A percentile compares a stretch with the other conserved stretches of the same genome.
Conservation (phyloP, 2,113 vertebrate genomes). For the Solea senegalensis region DNA sequence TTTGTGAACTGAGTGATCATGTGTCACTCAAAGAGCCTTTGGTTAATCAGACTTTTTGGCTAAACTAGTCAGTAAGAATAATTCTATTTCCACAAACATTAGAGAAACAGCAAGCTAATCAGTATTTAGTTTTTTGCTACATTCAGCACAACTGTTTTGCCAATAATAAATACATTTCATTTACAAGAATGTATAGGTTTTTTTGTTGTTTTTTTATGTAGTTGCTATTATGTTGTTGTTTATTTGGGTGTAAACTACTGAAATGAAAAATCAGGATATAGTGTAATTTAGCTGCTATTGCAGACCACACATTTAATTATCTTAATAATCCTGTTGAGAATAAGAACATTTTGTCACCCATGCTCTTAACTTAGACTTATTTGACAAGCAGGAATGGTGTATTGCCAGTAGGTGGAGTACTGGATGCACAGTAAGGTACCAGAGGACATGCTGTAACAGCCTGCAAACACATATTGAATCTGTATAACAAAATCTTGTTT, state of each 20-base stretch:
- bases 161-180: not conserved
- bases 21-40: too few species aligned
- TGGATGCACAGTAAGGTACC: not conserved
- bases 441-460: not conserved
- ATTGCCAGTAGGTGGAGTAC: constrained; percentile 45
- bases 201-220: not conserved
- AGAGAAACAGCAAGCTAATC: not conserved
- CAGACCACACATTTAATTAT: too few species aligned
- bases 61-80: not conserved
- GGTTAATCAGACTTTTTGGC: too few species aligned
- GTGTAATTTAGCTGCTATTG: too few species aligned
- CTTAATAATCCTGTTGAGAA: too few species aligned
- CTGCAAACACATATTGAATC: not conserved
- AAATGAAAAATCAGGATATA: too few species aligned
- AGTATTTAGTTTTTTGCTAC: not conserved
- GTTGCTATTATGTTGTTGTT: too few species aligned
- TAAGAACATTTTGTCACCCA: not conserved
- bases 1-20: too few species aligned
- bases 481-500: too few species aligned
- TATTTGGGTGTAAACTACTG: too few species aligned
- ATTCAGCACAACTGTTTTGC: not conserved
- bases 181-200: too few species aligned
- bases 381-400: constrained; percentile 3
- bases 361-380: not conserved
- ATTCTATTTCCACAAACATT: not conserved